Conservation (phyloP, 2,797 vertebrate species). For the Anabas testudineus region DNA sequence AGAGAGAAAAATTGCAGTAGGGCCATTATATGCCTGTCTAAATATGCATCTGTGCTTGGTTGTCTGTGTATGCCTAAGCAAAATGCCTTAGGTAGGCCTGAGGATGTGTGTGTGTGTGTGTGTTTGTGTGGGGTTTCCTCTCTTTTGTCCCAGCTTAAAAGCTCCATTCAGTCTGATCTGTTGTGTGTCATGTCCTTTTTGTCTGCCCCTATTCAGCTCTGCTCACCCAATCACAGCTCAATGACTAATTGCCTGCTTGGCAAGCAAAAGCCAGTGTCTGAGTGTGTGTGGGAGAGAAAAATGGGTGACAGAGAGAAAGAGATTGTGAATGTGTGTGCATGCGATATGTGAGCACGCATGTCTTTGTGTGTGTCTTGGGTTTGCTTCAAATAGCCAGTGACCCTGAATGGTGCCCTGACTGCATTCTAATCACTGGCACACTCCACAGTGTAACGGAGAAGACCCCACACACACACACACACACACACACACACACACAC, state of each 20-base stretch:
- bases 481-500: conserved; percentile 16
- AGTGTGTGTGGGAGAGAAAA: conserved; percentile 37
- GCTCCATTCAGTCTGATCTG: conserved; percentile 79
- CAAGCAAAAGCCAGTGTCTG: conserved; percentile 71
- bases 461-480: conserved; percentile 34
- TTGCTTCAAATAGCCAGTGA: conserved; percentile 80
- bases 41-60: conserved; percentile 35
- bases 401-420: conserved; percentile 79
- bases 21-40: conserved; percentile 21
- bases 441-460: conserved; percentile 72
- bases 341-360: background rate
- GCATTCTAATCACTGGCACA: conserved; percentile 78
- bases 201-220: conserved; percentile 83
- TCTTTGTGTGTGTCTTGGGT: conserved; percentile 55
- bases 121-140: conserved; percentile 75
- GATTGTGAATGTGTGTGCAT: conserved; percentile 33
- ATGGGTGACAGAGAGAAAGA: conserved; percentile 43
- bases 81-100: conserved; percentile 42
- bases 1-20: conserved; percentile 20
- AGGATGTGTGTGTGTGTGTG: conserved; percentile 29
- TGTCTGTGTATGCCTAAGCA: conserved; percentile 27
- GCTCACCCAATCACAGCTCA: conserved; percentile 86
- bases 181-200: conserved; percentile 82
- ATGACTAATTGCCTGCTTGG: conserved; percentile 87
- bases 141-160: conserved; percentile 78